phyloP scores from a whole-genome alignment of 2,113 vertebrate genomes.

The Empidonax alnorum region DNA sequence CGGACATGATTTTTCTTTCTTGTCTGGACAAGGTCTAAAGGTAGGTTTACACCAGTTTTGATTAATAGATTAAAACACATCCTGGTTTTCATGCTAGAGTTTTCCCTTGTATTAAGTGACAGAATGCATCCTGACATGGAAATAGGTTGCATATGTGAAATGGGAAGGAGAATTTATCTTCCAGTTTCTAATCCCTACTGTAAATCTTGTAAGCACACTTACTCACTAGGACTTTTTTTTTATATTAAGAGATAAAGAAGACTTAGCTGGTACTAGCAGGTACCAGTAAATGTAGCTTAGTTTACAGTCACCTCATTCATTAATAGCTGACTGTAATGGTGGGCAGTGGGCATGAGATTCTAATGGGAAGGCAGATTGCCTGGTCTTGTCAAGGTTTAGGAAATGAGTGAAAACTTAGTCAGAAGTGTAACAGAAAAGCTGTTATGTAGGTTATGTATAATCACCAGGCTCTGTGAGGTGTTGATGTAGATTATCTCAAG shows the following conservation, averaged over 20 bases:
- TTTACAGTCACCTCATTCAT: conserved; percentile 9
- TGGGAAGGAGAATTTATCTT: conserved; percentile 53
- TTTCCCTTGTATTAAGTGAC: conserved; percentile 36
- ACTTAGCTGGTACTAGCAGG: conserved; percentile 43
- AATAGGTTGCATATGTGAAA: not conserved
- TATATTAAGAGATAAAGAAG: conserved; percentile 32
- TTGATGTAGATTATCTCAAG: conserved; percentile 28
- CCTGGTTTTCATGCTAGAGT: conserved; percentile 35
- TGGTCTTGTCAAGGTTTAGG: conserved; percentile 20
- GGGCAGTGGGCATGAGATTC: not conserved
- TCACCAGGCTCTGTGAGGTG: conserved; percentile 21
- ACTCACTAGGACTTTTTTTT: not conserved
- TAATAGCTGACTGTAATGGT: not conserved
- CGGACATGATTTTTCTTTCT: conserved; percentile 42
- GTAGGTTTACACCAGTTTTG: conserved; percentile 35
- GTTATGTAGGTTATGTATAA: conserved; percentile 54
- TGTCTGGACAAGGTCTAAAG: conserved; percentile 51
- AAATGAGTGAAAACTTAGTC: conserved; percentile 31
- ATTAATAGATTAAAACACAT: conserved; percentile 52
- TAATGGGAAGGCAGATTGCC: not conserved
- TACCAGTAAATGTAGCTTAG: conserved; percentile 19
- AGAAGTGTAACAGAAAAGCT: conserved; percentile 49
- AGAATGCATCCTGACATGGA: conserved; percentile 38
- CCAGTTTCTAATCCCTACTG: conserved; percentile 46
- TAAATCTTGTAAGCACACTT: conserved; percentile 45